phyloP scores from a whole-genome alignment of 1,140 invertebrate genomes.

The Monochamus saltuarius region DNA sequence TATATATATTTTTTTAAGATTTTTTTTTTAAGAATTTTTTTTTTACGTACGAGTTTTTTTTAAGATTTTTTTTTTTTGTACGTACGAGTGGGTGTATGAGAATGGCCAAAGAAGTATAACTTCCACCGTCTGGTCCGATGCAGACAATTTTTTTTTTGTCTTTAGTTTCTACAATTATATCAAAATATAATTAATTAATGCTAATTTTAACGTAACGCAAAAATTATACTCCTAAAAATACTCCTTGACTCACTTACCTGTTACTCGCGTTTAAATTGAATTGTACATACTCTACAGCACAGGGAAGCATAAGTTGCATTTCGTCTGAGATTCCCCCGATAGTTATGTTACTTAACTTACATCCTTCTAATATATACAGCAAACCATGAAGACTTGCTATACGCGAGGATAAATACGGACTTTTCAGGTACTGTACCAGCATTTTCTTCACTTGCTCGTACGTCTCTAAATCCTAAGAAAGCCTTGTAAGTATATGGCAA shows the following conservation, averaged over 20 bases:
- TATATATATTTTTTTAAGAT: too few relatives aligned
- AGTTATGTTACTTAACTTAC: conserved; percentile 58
- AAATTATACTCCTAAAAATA: conserved; percentile 17
- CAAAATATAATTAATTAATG: too few relatives aligned
- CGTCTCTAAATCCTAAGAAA: conserved; percentile 56
- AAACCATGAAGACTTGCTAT: conserved; percentile 72
- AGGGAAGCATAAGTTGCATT: conserved; percentile 61
- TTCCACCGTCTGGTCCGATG: too few relatives aligned
- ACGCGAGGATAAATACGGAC: conserved; percentile 64
- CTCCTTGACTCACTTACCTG: conserved; percentile 54
- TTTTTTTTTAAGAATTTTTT: too few relatives aligned
- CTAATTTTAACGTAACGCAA: conserved; percentile 11
- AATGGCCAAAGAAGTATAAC: too few relatives aligned
- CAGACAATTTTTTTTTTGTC: too few relatives aligned
- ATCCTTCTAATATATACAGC: conserved; percentile 74
- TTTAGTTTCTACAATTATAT: too few relatives aligned
- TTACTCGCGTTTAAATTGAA: conserved; percentile 61
- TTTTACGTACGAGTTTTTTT: too few relatives aligned
- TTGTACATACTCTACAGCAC: conserved; percentile 69
- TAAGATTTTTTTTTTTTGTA: too few relatives aligned
- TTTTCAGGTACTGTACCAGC: conserved; percentile 65
- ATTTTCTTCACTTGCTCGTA: conserved; percentile 65
- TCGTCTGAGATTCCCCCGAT: conserved; percentile 60
- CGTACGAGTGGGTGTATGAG: too few relatives aligned
- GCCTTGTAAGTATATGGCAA: not conserved